A percentile compares a stretch with the other conserved stretches of the same genome.
phyloP scores from a whole-genome alignment of 35 echinoderm and acorn worm species.

The Heliocidaris tuberculata region DNA sequence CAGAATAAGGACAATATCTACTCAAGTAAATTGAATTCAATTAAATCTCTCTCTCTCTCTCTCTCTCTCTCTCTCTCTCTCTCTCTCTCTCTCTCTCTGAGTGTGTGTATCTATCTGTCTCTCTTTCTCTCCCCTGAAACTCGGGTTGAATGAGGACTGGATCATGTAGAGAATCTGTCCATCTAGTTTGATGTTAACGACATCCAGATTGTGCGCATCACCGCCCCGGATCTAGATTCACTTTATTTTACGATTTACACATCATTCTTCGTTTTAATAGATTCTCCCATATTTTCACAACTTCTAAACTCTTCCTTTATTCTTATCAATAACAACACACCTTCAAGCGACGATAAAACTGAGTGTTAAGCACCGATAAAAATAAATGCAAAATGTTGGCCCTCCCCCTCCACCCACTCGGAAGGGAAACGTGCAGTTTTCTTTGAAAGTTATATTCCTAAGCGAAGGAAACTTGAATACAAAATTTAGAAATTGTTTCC shows the following conservation, averaged over 20 bases:
- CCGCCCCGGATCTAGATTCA: neutral
- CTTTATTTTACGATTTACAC: neutral
- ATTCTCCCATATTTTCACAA: neutral
- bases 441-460: too few relatives aligned
- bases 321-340: neutral
- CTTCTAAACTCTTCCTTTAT: neutral
- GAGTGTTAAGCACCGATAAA: neutral
- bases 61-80: neutral
- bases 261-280: neutral
- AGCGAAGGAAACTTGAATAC: too few relatives aligned
- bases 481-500: too few relatives aligned
- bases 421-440: too few relatives aligned
- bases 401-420: too few relatives aligned
- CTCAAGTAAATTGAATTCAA: too few relatives aligned
- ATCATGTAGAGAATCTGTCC: neutral
- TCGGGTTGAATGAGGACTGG: neutral
- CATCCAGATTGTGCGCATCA: neutral
- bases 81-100: neutral
- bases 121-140: neutral
- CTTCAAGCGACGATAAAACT: neutral
- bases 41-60: neutral
- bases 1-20: too few relatives aligned
- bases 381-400: too few relatives aligned
- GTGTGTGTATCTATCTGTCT: neutral
- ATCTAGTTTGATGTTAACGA: slow-evolving; percentile 6